Percentiles rank a stretch among this genome's conserved stretches.
These are phyloP conservation scores for Bimastos eiseni DNA, from an alignment of 2,888 invertebrate genomes.

Conservation along the genomic window DNA sequence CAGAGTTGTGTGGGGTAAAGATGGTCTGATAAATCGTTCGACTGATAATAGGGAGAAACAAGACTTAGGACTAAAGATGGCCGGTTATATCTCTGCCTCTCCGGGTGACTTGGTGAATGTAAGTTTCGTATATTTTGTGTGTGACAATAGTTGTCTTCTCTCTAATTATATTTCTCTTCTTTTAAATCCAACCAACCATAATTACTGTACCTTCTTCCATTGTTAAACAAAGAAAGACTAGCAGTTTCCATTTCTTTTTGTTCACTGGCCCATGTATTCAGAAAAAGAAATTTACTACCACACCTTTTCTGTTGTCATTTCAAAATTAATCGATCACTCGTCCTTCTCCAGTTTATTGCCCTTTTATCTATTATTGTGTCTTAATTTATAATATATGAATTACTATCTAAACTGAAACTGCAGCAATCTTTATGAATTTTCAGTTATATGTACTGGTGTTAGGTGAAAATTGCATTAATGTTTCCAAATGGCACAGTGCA, in stretches of 20 bases:
- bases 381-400: neutral
- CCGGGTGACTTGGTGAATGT: neutral
- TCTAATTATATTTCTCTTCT: too few species aligned
- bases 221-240: too few species aligned
- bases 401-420: neutral
- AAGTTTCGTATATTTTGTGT: neutral
- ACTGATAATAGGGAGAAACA: neutral
- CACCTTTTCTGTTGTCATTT: too few species aligned
- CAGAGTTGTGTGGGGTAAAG: slow-evolving; percentile 19
- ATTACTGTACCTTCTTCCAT: too few species aligned
- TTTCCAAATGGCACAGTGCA: neutral
- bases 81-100: neutral
- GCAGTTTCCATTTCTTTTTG: too few species aligned
- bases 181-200: too few species aligned
- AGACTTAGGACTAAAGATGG: neutral
- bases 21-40: neutral
- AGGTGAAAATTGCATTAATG: neutral
- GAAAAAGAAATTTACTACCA: too few species aligned
- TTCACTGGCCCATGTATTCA: too few species aligned
- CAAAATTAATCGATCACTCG: too few species aligned
- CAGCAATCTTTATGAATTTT: neutral
- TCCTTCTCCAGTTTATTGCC: too few species aligned
- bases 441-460: neutral
- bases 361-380: neutral
- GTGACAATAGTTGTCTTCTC: neutral